Evolutionary conservation across 2,797 vertebrate species (phyloP), one percentile per base, ranked within the genome.

Genomic region (Nyctibius grandis): DNA sequence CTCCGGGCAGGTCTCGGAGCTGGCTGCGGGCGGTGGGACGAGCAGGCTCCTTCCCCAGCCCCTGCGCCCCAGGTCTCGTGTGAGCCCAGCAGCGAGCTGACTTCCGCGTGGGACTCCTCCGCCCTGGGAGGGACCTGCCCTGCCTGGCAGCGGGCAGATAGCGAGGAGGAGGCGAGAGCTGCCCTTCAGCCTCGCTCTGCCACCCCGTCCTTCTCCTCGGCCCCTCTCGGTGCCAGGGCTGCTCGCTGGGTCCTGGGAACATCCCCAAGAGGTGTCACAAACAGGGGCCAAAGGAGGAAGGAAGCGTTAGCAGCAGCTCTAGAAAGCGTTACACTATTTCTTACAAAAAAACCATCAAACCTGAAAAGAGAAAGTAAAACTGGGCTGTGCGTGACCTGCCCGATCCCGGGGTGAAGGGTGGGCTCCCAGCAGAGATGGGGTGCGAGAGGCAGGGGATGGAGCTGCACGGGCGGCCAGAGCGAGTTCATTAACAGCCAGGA

Each of bases 101-200:
- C 96, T 97, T 97, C 97, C 92, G 93, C 34, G 70, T 95, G 74
- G 51, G 68, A 25, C 75, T 63, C 18, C 18, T 48, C 81, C 28
- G 63, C 83, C 75, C 14, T 5, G 80, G 75, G 61, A 91, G 79
- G 81, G 48, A 85, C 72, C 91, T 44, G 75, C 84, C 87, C 65
- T 28, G 54, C 81, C 78, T 64, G 31, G 87, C 84, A n/a, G 34
- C 1, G 17, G 57, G 72, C 80, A 64, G 75, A 31, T 34, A 79
- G 2, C 19, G 3, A 34, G 69, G 67, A 72, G 23, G n/a, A 40
- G 86, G 63, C 1, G 60, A 64, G 72, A 29, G 29, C 34, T 77
- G 91, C 70, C 91, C 76, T 69, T 68, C 85, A 83, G 63, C 85
- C 73, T 36, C 11, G 8, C 34, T 2, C 69, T 23, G 53, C 33